Conservation (phyloP, 2,113 vertebrate species). For the Marmota flaviventris region DNA sequence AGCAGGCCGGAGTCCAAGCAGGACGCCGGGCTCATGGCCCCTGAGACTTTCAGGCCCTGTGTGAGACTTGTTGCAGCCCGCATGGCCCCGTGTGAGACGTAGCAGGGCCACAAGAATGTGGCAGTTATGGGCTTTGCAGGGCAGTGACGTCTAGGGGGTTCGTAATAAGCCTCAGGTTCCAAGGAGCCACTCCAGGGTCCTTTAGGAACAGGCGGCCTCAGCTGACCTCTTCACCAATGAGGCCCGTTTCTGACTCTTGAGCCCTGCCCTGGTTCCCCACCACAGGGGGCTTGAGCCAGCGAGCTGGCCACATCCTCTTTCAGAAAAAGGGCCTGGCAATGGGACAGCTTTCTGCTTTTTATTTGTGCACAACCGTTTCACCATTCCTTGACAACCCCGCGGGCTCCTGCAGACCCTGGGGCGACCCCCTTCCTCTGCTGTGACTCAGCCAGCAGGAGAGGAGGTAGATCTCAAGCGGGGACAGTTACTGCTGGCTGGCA, state of each 20-base stretch:
- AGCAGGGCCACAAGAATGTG: too few species aligned
- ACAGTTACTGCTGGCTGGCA: not conserved
- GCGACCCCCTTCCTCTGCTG: not conserved
- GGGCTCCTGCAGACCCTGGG: rapidly evolving
- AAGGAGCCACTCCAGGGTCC: not conserved
- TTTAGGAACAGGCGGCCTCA: not conserved
- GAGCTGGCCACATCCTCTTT: not conserved
- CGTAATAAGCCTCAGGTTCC: not conserved
- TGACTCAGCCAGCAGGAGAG: not conserved
- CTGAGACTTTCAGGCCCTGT: not conserved
- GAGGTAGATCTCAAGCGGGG: not conserved
- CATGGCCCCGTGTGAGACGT: rapidly evolving
- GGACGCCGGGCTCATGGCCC: not conserved
- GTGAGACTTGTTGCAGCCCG: too few species aligned
- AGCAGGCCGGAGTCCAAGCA: not conserved
- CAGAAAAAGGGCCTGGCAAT: not conserved
- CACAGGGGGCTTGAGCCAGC: not conserved
- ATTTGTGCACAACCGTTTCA: not conserved
- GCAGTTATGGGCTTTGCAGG: not conserved
- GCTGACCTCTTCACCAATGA: not conserved
- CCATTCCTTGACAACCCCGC: not conserved
- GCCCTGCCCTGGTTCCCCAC: not conserved
- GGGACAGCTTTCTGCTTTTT: not conserved
- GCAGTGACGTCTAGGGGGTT: not conserved
- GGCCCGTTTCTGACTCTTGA: not conserved